These are phyloP conservation scores for Tonatia bakeri DNA, from an alignment of 2,113 vertebrate genomes.

Conservation along the genomic window DNA sequence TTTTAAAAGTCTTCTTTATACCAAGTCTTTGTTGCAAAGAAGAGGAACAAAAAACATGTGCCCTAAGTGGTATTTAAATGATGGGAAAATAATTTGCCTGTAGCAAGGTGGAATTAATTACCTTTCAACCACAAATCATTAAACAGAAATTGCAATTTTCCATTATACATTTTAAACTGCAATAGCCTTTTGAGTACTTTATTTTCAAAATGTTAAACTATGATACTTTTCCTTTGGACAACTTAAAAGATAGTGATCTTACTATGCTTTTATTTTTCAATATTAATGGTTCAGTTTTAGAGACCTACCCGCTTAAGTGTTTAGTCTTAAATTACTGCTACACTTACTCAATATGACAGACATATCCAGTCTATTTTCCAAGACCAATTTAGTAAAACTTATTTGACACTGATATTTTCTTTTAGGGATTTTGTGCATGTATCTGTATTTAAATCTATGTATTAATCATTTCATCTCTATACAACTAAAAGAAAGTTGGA, in stretches of 20 bases:
- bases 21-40: neutral
- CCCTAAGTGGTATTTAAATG: constrained; percentile 44
- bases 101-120: constrained; percentile 72
- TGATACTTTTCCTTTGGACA: constrained; percentile 38
- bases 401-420: constrained; percentile 12
- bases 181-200: constrained; percentile 21
- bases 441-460: neutral
- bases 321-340: neutral
- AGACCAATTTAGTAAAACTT: neutral
- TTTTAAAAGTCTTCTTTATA: neutral
- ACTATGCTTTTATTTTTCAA: constrained; percentile 34
- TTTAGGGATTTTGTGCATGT: neutral
- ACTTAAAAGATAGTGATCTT: constrained; percentile 54
- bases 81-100: constrained; percentile 65
- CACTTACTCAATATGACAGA: neutral
- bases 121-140: constrained; percentile 44
- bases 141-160: constrained; percentile 48
- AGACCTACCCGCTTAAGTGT: neutral
- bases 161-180: constrained; percentile 56
- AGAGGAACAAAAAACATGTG: neutral
- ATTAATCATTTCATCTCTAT: neutral
- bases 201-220: constrained; percentile 53
- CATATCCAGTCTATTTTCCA: neutral
- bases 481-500: neutral
- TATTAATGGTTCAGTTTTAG: constrained; percentile 35